Conservation (phyloP, 2,113 vertebrate species). For the Scartelaos histophorus region DNA sequence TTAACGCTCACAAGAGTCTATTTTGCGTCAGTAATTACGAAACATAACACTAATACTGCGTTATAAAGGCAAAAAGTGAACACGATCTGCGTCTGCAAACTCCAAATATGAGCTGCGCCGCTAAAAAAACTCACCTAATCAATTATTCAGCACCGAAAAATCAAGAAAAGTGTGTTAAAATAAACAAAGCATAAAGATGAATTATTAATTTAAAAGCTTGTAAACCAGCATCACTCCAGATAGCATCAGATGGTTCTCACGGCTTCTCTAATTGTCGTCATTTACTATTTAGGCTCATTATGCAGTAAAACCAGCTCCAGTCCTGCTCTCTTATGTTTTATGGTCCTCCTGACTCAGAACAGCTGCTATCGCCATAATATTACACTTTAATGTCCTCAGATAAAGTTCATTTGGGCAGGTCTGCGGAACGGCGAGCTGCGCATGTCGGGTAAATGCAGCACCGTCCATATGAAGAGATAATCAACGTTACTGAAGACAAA, state of each 20-base stretch:
- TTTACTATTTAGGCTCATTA: slow-evolving; percentile 8
- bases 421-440: background rate
- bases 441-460: background rate
- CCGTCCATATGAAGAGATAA: background rate
- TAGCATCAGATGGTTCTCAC: slow-evolving; percentile 13
- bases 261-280: slow-evolving; percentile 3
- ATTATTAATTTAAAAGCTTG: slow-evolving; percentile 13
- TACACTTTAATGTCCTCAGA: slow-evolving; percentile 2
- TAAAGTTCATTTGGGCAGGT: background rate
- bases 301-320: background rate
- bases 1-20: too few relatives aligned
- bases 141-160: slow-evolving; percentile 24
- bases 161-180: slow-evolving; percentile 18
- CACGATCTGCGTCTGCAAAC: background rate
- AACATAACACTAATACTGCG: too few relatives aligned
- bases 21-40: too few relatives aligned
- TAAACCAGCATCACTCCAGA: background rate
- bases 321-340: slow-evolving; percentile 3
- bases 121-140: background rate
- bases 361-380: slow-evolving; percentile 1
- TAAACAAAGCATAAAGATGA: slow-evolving; percentile 18
- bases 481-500: background rate
- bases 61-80: too few relatives aligned
- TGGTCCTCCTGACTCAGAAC: background rate
- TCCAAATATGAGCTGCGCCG: background rate